These are phyloP conservation scores for Oscheius myriophilus DNA, from an alignment of 2,888 invertebrate genomes.

Conservation along the genomic window DNA sequence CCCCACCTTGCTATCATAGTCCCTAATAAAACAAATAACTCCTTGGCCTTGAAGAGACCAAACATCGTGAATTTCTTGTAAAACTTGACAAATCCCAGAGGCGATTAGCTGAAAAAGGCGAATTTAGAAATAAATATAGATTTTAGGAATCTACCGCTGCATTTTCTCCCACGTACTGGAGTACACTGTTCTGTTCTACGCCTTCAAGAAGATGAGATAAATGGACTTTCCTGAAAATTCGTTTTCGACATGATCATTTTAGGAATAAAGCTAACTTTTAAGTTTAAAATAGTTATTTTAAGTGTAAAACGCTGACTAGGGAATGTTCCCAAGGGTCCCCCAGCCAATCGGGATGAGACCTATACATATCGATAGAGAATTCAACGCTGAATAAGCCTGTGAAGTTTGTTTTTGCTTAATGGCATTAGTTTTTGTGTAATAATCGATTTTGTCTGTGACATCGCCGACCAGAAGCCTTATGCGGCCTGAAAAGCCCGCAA, in stretches of 20 bases:
- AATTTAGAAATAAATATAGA: background rate
- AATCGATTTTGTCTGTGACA: too few relatives aligned
- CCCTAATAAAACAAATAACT: conserved; percentile 21
- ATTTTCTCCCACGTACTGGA: conserved; percentile 7
- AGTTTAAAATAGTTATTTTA: too few relatives aligned
- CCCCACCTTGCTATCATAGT: background rate
- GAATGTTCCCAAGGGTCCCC: too few relatives aligned
- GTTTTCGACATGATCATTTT: background rate
- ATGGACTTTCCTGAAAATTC: background rate
- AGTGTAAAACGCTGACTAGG: too few relatives aligned
- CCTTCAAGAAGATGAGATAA: conserved; percentile 7
- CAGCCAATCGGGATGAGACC: too few relatives aligned
- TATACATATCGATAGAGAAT: too few relatives aligned
- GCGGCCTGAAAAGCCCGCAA: too few relatives aligned
- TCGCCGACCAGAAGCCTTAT: too few relatives aligned
- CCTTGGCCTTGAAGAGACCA: conserved; percentile 8
- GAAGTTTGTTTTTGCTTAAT: too few relatives aligned
- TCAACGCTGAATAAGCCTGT: too few relatives aligned
- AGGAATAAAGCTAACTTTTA: too few relatives aligned
- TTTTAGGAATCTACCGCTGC: conserved; percentile 1
- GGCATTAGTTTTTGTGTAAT: too few relatives aligned
- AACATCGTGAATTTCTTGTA: conserved; percentile 11
- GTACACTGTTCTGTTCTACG: conserved; percentile 5
- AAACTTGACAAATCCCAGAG: conserved; percentile 25
- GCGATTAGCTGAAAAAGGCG: conserved; percentile 22